Base-by-base conservation (phyloP, 2,797 vertebrate species). In the Eurystomus glaucurus region DNA sequence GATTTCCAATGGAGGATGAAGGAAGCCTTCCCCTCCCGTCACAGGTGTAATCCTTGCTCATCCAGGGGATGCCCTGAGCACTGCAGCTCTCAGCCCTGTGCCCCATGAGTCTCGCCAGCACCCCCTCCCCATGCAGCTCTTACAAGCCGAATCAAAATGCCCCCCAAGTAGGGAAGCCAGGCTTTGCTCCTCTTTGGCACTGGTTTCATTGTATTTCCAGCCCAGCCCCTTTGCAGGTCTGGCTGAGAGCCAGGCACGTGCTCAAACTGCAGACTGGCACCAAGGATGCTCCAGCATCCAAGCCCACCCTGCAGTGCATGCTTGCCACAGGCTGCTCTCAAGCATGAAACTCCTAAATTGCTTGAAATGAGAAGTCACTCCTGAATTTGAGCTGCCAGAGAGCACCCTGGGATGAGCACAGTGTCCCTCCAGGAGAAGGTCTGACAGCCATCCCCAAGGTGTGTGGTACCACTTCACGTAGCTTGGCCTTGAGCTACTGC, bases 261-360 rank as follows among this genome's bases (percentile, higher is more conserved):
- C 46, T 51, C 66, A 39, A 15, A 33, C 14, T 2, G 8, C 37
- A 51, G 11, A 20, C 35, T 48, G 11, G 50, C 43, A 45, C 60
- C 45, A 64, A 23, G 45, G 51, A 31, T 0, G 0, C 20, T 55
- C 11, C 83, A 46, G 54, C 58, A 69, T 3, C 58, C 62, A 20
- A 62, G 5, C n/a, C 14, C 21, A 41, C 4, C 10, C 5, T 6
- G 11, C 88, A 41, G 43, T 1, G 6, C 41, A 7, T 0, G 0
- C 33, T 65, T 7, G 1, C 33, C 58, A 5, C 3, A 1, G 28
- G 83, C 66, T 74, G 52, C 62, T 51, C 61, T 64, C 33, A 3
- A 28, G 22, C n/a, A 8, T 3, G 6, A 11, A 72, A 69, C 11
- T 43, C 62, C 37, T 5, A 29, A 91, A 72, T 18, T 0, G 0